Conservation (phyloP, 2,888 invertebrate genomes). For the Laothoe populi region DNA sequence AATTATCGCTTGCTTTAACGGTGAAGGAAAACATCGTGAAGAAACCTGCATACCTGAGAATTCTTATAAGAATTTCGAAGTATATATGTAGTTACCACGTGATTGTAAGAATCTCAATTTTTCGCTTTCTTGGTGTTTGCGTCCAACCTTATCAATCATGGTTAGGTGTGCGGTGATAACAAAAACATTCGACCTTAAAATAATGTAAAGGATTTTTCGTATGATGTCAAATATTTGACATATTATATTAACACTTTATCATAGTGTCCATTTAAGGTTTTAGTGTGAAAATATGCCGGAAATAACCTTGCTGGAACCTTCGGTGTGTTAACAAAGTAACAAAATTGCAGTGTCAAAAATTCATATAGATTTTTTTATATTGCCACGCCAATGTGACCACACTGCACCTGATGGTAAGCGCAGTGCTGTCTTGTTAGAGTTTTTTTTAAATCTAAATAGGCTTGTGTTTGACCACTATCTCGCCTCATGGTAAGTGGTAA, state of each 20-base stretch:
- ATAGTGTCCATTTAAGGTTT: constrained; percentile 32
- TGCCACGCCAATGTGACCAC: too few species aligned
- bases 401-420: too few species aligned
- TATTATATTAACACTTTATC: constrained; percentile 22
- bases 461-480: too few species aligned
- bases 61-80: too few species aligned
- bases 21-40: too few species aligned
- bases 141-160: neutral
- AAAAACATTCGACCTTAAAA: constrained; percentile 8
- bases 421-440: too few species aligned
- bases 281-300: constrained; percentile 36
- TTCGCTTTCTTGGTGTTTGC: neutral
- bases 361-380: neutral
- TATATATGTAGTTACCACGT: neutral
- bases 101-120: neutral
- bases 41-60: too few species aligned
- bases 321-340: constrained; percentile 32
- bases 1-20: too few species aligned
- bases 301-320: constrained; percentile 43
- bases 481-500: too few species aligned
- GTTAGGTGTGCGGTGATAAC: neutral
- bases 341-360: constrained; percentile 13
- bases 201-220: constrained; percentile 18
- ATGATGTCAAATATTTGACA: constrained; percentile 17
- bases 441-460: too few species aligned